Percentiles rank a stretch among this genome's conserved stretches.
Conservation (phyloP, 2,888 invertebrate genomes). For the Ormia ochracea region DNA sequence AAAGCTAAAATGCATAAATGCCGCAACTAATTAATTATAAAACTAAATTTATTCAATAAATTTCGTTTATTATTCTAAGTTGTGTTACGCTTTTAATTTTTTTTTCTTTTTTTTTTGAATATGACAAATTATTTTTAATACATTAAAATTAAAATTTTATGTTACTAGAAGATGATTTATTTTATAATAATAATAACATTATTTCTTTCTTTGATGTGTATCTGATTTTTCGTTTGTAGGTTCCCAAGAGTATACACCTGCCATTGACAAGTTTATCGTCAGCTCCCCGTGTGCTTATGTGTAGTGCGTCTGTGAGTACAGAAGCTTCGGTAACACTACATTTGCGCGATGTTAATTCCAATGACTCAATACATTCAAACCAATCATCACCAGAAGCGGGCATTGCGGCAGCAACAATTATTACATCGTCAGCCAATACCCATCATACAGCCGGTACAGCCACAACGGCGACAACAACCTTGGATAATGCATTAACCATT, state of each 20-base stretch:
- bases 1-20: slow-evolving; percentile 10
- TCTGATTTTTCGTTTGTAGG: slow-evolving; percentile 67
- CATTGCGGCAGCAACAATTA: slow-evolving; percentile 46
- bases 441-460: slow-evolving; percentile 47
- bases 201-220: background rate
- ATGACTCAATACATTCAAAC: slow-evolving; percentile 65
- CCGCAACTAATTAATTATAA: slow-evolving; percentile 44
- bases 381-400: slow-evolving; percentile 60
- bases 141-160: slow-evolving; percentile 12
- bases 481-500: slow-evolving; percentile 82
- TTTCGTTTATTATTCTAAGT: slow-evolving; percentile 23
- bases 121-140: slow-evolving; percentile 50
- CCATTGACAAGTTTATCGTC: slow-evolving; percentile 75
- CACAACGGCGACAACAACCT: slow-evolving; percentile 59
- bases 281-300: slow-evolving; percentile 73
- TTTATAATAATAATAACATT: slow-evolving; percentile 13
- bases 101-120: slow-evolving; percentile 12
- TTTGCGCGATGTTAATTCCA: slow-evolving; percentile 75
- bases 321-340: slow-evolving; percentile 77
- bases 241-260: slow-evolving; percentile 76
- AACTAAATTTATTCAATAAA: background rate
- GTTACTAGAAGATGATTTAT: slow-evolving; percentile 12
- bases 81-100: background rate
- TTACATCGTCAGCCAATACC: slow-evolving; percentile 46
- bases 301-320: slow-evolving; percentile 77